Evolutionary conservation across 2,113 vertebrate species (phyloP), one percentile per base, ranked within the genome.

Genomic region (Synchiropus splendidus): DNA sequence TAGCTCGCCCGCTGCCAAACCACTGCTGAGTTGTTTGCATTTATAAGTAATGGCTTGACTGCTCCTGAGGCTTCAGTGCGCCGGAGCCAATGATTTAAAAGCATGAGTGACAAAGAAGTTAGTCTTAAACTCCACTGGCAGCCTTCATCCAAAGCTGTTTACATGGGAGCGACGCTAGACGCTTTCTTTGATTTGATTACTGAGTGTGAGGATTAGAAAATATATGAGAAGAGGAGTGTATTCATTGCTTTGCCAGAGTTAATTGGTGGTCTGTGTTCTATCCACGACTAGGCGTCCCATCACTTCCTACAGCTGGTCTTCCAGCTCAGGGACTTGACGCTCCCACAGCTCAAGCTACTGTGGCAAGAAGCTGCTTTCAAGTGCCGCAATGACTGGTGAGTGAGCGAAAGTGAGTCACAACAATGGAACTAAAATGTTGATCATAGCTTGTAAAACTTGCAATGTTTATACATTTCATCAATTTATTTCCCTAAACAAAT

Each of bases 361-460:
- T 90, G 90, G 90, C 61, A 67, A 50, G 79, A 75, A 18, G 77
- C 83, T 1, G 86, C 85, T 1, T 88, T 87, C 57, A 89, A 86
- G 65, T 90, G 88, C 49, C 74, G 54, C 44, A 83, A 87, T 61
- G 80, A 86, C 55, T 85, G 88, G 89, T 90, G 64, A 82, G 85
- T 80, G 27, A 39, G 42, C n/a, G n/a, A n/a, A n/a, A n/a, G n/a
- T n/a, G n/a, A n/a, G n/a, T n/a, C n/a, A n/a, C n/a, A n/a, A n/a
- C n/a, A n/a, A n/a, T n/a, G n/a, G n/a, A n/a, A n/a, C n/a, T n/a
- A n/a, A n/a, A n/a, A n/a, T n/a, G n/a, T n/a, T n/a, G n/a, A n/a
- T n/a, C n/a, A n/a, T n/a, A 27, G 8, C 8, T 27, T 27, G 21
- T 27, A 27, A 8, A 27, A 27, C 21, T 27, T 27, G 8, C 4